Conservation (phyloP, 2,888 invertebrate genomes). For the Aplocera efformata region DNA sequence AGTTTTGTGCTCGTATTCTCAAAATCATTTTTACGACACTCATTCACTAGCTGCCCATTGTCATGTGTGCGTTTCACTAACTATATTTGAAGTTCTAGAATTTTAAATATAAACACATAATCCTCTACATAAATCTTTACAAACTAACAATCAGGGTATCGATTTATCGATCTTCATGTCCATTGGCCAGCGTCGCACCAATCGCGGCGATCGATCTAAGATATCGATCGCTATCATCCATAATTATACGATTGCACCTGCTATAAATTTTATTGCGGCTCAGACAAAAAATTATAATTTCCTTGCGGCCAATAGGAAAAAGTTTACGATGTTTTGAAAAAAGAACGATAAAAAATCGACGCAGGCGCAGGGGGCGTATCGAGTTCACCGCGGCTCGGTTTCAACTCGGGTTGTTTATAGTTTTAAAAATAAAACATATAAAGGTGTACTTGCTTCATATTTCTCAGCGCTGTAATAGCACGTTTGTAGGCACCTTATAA, state of each 20-base stretch:
- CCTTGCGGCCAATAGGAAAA: conserved; percentile 74
- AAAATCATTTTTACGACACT: too few species aligned
- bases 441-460: conserved; percentile 26
- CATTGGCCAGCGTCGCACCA: conserved; percentile 49
- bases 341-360: conserved; percentile 54
- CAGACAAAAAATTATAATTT: conserved; percentile 64
- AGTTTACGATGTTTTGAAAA: conserved; percentile 64
- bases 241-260: conserved; percentile 58
- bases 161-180: conserved; percentile 39
- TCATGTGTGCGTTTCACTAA: too few species aligned
- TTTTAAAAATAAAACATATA: conserved; percentile 44
- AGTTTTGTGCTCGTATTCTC: too few species aligned
- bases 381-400: conserved; percentile 50
- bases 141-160: not conserved
- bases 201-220: conserved; percentile 34
- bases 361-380: conserved; percentile 67
- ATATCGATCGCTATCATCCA: conserved; percentile 48
- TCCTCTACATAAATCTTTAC: not conserved
- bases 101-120: too few species aligned
- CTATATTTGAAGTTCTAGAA: too few species aligned
- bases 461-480: conserved; percentile 12
- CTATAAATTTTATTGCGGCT: conserved; percentile 72
- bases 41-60: too few species aligned
- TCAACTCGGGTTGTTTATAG: conserved; percentile 62
- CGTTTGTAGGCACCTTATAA: not conserved